Evolutionary conservation across 2,888 invertebrate genomes (phyloP).

Genomic region (Lasioglossum leucozonium): DNA sequence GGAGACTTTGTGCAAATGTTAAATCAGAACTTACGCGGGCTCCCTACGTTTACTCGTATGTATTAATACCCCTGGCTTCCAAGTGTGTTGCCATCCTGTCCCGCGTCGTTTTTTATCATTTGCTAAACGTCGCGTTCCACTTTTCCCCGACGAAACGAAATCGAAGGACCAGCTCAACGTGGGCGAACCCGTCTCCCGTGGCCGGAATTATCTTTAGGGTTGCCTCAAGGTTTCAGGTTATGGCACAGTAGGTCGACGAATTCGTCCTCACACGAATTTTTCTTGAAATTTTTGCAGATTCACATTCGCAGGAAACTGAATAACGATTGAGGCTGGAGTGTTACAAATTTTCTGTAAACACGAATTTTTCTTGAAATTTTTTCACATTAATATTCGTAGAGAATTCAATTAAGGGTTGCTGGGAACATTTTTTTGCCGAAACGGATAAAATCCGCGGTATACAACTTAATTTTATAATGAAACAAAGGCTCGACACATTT

Average conservation of each 20-base stretch:
- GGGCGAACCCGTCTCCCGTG: neutral
- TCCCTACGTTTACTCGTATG: slow-evolving; percentile 23
- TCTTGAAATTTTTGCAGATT: too few relatives aligned
- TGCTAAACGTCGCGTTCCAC: neutral
- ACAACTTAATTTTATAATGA: too few relatives aligned
- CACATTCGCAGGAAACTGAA: too few relatives aligned
- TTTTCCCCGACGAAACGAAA: neutral
- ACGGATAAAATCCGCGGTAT: neutral
- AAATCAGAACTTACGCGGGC: slow-evolving; percentile 63
- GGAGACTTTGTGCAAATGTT: slow-evolving; percentile 62
- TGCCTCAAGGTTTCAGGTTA: neutral
- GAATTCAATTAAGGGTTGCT: too few relatives aligned
- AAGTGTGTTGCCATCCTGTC: neutral
- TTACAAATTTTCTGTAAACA: neutral
- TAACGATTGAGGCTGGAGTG: too few relatives aligned
- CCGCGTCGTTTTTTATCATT: slow-evolving; percentile 25
- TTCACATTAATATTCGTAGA: too few relatives aligned
- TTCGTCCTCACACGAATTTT: too few relatives aligned
- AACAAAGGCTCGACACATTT: too few relatives aligned
- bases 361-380: too few relatives aligned
- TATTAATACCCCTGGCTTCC: neutral
- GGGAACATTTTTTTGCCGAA: too few relatives aligned
- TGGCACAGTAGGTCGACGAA: neutral
- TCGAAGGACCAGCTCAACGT: neutral
- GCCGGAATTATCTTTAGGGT: neutral